These are phyloP conservation scores for Syngnathus rostellatus DNA, from an alignment of 2,797 vertebrate species.

Conservation along the genomic window DNA sequence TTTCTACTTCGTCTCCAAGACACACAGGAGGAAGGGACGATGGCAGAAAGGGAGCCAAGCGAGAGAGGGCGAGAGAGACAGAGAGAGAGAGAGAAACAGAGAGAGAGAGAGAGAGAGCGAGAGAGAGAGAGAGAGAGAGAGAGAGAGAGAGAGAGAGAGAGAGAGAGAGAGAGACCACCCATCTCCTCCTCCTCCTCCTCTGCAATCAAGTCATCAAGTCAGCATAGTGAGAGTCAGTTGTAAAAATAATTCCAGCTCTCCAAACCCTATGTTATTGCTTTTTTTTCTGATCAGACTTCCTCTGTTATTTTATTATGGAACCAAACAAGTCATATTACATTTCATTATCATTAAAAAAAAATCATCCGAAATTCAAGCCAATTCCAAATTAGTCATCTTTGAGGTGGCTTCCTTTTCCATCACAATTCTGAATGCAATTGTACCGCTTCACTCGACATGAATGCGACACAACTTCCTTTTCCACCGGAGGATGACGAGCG, in stretches of 20 bases:
- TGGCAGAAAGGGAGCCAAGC: slow-evolving; percentile 40
- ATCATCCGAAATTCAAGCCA: not conserved
- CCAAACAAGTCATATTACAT: slow-evolving; percentile 3
- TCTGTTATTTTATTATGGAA: slow-evolving; percentile 12
- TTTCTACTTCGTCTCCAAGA: slow-evolving; percentile 11
- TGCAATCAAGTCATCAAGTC: slow-evolving; percentile 31
- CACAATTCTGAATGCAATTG: not conserved
- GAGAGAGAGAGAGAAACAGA: slow-evolving; percentile 15
- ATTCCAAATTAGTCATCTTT: not conserved
- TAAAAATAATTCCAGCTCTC: slow-evolving; percentile 45
- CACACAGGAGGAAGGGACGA: slow-evolving; percentile 44
- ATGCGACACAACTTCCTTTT: slow-evolving; percentile 22
- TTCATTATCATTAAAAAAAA: not conserved
- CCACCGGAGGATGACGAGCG: slow-evolving; percentile 24
- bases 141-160: slow-evolving; percentile 17
- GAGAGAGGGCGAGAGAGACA: slow-evolving; percentile 44
- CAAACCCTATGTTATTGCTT: slow-evolving; percentile 18
- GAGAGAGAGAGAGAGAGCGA: slow-evolving; percentile 34
- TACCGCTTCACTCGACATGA: not conserved
- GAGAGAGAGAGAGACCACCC: slow-evolving; percentile 25
- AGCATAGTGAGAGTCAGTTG: slow-evolving; percentile 35
- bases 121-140: slow-evolving; percentile 40
- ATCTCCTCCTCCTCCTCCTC: slow-evolving; percentile 29
- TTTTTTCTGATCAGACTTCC: not conserved
- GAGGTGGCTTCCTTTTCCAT: not conserved